Evolutionary conservation across 2,797 vertebrate species (phyloP).

Genomic region (Hoplostethus mediterraneus): DNA sequence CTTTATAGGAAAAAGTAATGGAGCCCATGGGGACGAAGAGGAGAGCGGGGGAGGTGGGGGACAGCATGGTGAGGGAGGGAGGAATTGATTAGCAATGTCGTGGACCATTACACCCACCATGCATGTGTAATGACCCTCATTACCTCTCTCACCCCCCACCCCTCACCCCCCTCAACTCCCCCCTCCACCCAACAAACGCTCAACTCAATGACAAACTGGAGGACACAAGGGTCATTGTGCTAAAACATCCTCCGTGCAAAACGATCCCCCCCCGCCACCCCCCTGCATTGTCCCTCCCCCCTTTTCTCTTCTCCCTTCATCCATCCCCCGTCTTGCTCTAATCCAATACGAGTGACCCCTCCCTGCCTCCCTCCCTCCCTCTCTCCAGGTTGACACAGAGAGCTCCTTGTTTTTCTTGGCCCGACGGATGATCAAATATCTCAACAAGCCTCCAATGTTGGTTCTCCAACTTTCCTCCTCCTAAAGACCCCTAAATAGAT

Average conservation of each 20-base stretch:
- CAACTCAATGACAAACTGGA: conserved; percentile 49
- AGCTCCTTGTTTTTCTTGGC: conserved; percentile 60
- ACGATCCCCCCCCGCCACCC: conserved; percentile 31
- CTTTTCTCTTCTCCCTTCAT: neutral
- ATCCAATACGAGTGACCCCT: conserved; percentile 35
- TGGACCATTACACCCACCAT: conserved; percentile 57
- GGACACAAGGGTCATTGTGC: conserved; percentile 75
- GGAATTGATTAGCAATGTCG: conserved; percentile 54
- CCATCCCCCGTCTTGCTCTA: conserved; percentile 9
- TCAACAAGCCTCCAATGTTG: conserved; percentile 28
- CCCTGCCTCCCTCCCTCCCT: neutral
- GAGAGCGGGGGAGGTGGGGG: neutral
- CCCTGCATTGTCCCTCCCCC: conserved; percentile 13
- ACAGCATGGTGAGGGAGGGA: neutral
- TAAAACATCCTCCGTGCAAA: conserved; percentile 54
- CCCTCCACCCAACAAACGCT: conserved; percentile 41
- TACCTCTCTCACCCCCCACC: conserved; percentile 41
- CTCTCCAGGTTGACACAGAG: conserved; percentile 71
- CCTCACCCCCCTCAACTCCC: conserved; percentile 27
- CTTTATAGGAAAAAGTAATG: neutral
- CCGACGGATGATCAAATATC: conserved; percentile 48
- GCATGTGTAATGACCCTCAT: conserved; percentile 73
- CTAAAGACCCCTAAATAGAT: conserved; percentile 1
- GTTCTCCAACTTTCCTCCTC: conserved; percentile 12
- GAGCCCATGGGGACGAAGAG: neutral